These are phyloP conservation scores for Amyelois transitella DNA, from an alignment of 1,140 invertebrate genomes.

Conservation along the genomic window DNA sequence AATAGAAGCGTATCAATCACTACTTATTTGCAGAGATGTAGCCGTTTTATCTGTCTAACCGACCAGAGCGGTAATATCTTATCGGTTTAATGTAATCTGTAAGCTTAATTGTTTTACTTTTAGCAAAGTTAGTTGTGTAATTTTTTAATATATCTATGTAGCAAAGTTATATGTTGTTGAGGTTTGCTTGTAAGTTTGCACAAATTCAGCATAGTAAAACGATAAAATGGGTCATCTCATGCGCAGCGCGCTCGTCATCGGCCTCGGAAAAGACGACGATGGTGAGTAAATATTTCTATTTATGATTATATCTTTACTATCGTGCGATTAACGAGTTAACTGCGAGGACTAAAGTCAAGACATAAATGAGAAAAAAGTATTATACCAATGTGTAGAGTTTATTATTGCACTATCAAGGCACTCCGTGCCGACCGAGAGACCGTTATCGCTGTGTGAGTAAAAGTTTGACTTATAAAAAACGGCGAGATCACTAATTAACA, in stretches of 20 bases:
- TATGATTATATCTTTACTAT: not conserved
- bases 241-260: conserved; percentile 54
- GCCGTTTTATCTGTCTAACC: conserved; percentile 47
- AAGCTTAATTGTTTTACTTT: conserved; percentile 20
- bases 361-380: too few species aligned
- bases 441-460: too few species aligned
- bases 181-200: conserved; percentile 40
- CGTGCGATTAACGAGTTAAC: too few species aligned
- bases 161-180: conserved; percentile 29
- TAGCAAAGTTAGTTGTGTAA: conserved; percentile 4
- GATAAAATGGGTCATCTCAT: conserved; percentile 59
- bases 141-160: conserved; percentile 35
- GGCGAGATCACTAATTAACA: too few species aligned
- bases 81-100: conserved; percentile 18
- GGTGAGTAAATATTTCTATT: conserved; percentile 29
- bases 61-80: conserved; percentile 58
- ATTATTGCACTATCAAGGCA: too few species aligned
- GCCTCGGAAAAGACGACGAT: conserved; percentile 53
- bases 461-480: too few species aligned
- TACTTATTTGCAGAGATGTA: conserved; percentile 57
- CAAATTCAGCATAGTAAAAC: conserved; percentile 62
- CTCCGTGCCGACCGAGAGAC: too few species aligned
- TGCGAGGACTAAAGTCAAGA: too few species aligned
- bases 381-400: too few species aligned
- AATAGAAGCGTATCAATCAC: conserved; percentile 28